phyloP scores from a whole-genome alignment of 2,797 vertebrate genomes.

The Okamejei kenojei region DNA sequence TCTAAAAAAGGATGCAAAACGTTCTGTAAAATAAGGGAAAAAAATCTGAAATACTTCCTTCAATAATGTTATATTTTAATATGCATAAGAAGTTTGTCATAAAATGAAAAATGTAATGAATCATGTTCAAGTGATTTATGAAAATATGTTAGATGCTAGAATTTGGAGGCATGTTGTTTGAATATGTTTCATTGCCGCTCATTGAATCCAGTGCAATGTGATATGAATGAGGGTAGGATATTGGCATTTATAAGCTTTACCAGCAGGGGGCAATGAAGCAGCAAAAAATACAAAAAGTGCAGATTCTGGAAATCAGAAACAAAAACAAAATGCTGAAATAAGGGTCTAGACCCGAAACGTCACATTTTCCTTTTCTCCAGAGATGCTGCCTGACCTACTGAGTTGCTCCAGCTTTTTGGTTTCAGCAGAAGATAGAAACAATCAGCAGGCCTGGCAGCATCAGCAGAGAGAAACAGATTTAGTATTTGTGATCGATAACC shows the following conservation, averaged over 20 bases:
- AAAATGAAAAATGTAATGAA: neutral
- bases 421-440: too few species aligned
- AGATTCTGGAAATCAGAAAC: too few species aligned
- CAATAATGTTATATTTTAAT: neutral
- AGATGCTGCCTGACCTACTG: too few species aligned
- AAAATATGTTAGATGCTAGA: neutral
- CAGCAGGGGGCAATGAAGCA: slow-evolving; percentile 1
- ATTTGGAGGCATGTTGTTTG: neutral
- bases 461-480: too few species aligned
- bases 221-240: neutral
- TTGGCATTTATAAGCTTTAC: neutral
- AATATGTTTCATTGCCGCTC: neutral
- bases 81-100: neutral
- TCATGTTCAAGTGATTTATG: neutral
- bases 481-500: too few species aligned
- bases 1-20: neutral
- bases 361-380: too few species aligned
- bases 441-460: too few species aligned
- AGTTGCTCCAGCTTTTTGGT: too few species aligned
- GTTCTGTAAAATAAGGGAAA: neutral
- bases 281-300: too few species aligned
- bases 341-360: too few species aligned
- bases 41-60: neutral
- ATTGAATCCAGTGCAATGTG: neutral
- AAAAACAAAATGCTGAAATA: too few species aligned